phyloP scores from a whole-genome alignment of 2,888 invertebrate species.

The Drosophila melanosoma region DNA sequence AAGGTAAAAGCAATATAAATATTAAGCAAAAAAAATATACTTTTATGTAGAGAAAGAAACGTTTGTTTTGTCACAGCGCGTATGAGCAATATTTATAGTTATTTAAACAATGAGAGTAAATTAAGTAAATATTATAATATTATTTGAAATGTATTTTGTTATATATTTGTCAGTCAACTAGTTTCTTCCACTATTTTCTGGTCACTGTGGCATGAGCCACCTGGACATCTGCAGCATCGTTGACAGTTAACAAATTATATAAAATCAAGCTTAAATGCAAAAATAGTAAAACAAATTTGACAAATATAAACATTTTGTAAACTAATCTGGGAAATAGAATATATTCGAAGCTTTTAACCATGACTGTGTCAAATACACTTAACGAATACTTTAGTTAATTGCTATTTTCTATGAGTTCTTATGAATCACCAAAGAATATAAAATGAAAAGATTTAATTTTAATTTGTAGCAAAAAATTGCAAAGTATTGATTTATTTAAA shows the following conservation, averaged over 20 bases:
- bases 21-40: background rate
- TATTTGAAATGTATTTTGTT: background rate
- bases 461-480: background rate
- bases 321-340: background rate
- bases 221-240: slow-evolving; percentile 25
- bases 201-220: slow-evolving; percentile 1
- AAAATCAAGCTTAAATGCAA: background rate
- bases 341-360: background rate
- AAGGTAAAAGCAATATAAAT: background rate
- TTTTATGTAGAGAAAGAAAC: background rate
- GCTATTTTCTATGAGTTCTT: background rate
- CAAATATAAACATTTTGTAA: background rate
- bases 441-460: too few species aligned
- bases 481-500: slow-evolving; percentile 1
- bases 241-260: background rate
- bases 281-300: background rate
- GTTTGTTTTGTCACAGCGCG: background rate
- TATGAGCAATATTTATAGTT: background rate
- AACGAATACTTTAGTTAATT: background rate
- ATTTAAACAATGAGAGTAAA: background rate
- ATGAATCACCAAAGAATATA: background rate
- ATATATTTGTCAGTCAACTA: slow-evolving; percentile 4
- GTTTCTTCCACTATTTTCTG: slow-evolving; percentile 22
- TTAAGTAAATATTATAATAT: background rate
- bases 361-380: slow-evolving; percentile 4